These are phyloP conservation scores for Drosophila paranaensis DNA, from an alignment of 2,888 invertebrate genomes.

Conservation along the genomic window DNA sequence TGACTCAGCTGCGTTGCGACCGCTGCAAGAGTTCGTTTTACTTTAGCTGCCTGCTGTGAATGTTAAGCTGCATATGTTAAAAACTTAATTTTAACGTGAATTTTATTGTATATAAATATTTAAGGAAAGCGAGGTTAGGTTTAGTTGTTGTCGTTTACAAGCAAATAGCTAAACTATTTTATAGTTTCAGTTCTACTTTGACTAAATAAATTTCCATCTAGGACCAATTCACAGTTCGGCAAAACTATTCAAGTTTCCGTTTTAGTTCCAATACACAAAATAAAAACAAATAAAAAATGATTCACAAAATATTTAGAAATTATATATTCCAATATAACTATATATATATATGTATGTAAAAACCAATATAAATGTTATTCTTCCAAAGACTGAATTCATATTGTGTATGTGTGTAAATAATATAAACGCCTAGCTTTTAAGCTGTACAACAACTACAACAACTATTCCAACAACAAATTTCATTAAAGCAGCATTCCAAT, in stretches of 20 bases:
- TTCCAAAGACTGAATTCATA: conserved; percentile 84
- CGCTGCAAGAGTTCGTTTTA: conserved; percentile 27
- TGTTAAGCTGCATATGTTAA: conserved; percentile 32
- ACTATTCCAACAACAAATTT: conserved; percentile 14
- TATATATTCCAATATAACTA: conserved; percentile 13
- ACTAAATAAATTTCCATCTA: conserved; percentile 28
- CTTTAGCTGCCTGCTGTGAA: conserved; percentile 43
- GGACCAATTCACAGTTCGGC: conserved; percentile 48
- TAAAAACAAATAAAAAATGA: neutral
- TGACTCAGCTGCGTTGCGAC: conserved; percentile 18
- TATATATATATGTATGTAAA: conserved; percentile 41
- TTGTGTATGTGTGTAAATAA: conserved; percentile 81
- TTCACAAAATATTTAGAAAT: conserved; percentile 14
- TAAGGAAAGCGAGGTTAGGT: conserved; percentile 8
- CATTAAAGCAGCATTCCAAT: conserved; percentile 3
- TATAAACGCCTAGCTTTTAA: conserved; percentile 38
- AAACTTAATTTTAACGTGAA: conserved; percentile 39
- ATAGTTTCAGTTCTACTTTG: neutral
- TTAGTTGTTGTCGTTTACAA: conserved; percentile 11
- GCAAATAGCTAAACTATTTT: neutral
- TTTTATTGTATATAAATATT: conserved; percentile 46
- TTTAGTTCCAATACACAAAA: conserved; percentile 5
- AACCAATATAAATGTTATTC: conserved; percentile 80
- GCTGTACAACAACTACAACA: conserved; percentile 34
- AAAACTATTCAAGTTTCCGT: conserved; percentile 6